Evolutionary conservation across 2,888 invertebrate genomes (phyloP), one percentile per base, ranked within the genome.

Genomic region (Philopedon plagiatum): DNA sequence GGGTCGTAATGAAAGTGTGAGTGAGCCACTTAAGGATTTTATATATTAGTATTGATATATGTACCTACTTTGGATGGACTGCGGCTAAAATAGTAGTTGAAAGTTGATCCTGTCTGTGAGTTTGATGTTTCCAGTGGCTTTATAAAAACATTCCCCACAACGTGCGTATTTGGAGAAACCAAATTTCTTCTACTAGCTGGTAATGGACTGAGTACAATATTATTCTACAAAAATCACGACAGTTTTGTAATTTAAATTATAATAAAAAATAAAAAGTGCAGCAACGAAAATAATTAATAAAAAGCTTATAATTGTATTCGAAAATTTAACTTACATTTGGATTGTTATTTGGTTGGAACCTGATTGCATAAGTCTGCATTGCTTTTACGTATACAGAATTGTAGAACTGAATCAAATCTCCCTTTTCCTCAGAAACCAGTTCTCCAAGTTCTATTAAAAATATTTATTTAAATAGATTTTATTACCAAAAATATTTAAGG

Each of bases 381-480:
- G 91, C 91, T 75, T 91, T 91, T 63, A 97, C 94, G 84, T 95
- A 98, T 54, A 95, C 92, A 57, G 89, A 90, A 84, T 99, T 99
- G 85, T 99, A 99, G 85, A 98, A 99, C 82, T 92, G 91, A 78
- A 98, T 98, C 73, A 99, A 90, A 87, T 98, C 98, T 11, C 94
- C 95, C 78, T 94, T 88, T 80, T 91, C 90, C 77, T 90, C 90
- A 74, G 73, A 41, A 39, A 62, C 29, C 26, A 49, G 13, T 62
- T 61, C 32, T 34, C 75, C 56, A 62, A 75, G 78, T 70, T 77
- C 81, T 81, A 68, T 65, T 78, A 63, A 57, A 61, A 64, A 57
- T 26, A 57, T 18, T 26, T 29, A 23, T n/a, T n/a, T n/a, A 13
- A 54, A 58, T 13, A 13, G 4, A 37, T n/a, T 37, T 13, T 9